Conservation (phyloP, 1,140 invertebrate genomes). For the Trichomalopsis sarcophagae region DNA sequence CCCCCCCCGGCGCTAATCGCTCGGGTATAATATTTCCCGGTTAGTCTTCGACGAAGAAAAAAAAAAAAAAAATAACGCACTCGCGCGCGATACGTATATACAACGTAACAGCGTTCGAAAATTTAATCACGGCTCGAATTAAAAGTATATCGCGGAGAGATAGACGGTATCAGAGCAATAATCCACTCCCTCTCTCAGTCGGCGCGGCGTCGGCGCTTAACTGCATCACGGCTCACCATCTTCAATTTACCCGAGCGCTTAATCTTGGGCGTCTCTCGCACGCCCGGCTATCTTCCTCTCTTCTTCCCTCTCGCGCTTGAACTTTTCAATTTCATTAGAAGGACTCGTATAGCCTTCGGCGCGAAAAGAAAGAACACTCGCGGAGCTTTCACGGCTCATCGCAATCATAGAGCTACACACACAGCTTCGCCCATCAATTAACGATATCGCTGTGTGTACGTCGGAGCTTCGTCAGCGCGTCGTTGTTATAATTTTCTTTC, state of each 20-base stretch:
- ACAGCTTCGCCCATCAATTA: slow-evolving; percentile 16
- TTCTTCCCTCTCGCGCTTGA: neutral
- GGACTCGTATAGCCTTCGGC: neutral
- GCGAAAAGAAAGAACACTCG: slow-evolving; percentile 1
- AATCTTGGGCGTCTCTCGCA: slow-evolving; percentile 10
- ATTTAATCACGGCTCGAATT: neutral
- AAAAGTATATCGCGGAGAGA: neutral
- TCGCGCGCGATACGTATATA: neutral
- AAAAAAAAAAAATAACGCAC: too few species aligned
- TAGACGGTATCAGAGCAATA: neutral
- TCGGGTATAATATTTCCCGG: neutral
- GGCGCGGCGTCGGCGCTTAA: neutral
- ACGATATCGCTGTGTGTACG: neutral
- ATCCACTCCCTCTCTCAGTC: neutral
- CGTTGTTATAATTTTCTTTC: slow-evolving; percentile 50
- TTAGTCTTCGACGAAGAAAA: too few species aligned
- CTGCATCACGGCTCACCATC: neutral
- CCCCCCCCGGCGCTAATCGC: slow-evolving; percentile 25
- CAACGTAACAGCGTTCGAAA: neutral
- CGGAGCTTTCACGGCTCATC: neutral
- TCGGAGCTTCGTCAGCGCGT: slow-evolving; percentile 31
- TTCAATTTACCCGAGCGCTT: slow-evolving; percentile 25
- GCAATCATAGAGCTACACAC: slow-evolving; percentile 11
- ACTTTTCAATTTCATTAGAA: slow-evolving; percentile 40
- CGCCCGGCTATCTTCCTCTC: neutral